Evolutionary conservation across 2,888 invertebrate species (phyloP).

Genomic region (Listrodromus nycthemerus): DNA sequence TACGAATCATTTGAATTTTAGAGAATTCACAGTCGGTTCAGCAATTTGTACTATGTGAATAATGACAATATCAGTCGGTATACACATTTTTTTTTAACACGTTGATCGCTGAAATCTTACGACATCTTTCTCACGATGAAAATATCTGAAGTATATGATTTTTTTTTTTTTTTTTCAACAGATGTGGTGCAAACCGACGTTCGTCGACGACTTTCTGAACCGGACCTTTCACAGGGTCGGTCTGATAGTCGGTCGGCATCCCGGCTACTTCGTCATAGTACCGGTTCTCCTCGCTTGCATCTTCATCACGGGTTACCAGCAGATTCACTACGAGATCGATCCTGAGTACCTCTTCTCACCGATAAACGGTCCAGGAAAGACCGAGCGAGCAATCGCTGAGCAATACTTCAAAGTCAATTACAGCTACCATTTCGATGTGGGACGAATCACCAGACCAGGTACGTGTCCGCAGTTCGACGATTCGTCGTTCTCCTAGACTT

Average conservation of each 20-base stretch:
- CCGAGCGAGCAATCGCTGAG: constrained; percentile 93
- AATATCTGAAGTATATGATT: too few species aligned
- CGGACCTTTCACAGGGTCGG: constrained; percentile 93
- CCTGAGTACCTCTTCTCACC: constrained; percentile 97
- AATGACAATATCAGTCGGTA: neutral
- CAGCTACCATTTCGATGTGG: constrained; percentile 93
- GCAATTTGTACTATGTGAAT: neutral
- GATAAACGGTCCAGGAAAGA: constrained; percentile 93
- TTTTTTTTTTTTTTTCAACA: constrained; percentile 81
- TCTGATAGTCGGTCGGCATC: constrained; percentile 91
- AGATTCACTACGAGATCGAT: constrained; percentile 95
- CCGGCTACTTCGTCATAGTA: constrained; percentile 95
- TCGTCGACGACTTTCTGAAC: constrained; percentile 92
- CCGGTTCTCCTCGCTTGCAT: constrained; percentile 93
- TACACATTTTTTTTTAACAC: neutral
- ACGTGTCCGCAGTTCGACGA: constrained; percentile 6
- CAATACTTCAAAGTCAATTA: constrained; percentile 95
- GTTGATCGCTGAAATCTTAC: neutral
- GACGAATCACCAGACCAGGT: constrained; percentile 95
- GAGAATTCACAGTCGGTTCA: neutral
- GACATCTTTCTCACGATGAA: neutral
- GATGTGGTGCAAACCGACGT: constrained; percentile 91
- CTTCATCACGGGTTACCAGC: constrained; percentile 95
- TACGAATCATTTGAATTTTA: too few species aligned
- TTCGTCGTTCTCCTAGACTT: neutral